Base-by-base conservation (phyloP, 2,113 vertebrate genomes). In the Chionis minor region DNA sequence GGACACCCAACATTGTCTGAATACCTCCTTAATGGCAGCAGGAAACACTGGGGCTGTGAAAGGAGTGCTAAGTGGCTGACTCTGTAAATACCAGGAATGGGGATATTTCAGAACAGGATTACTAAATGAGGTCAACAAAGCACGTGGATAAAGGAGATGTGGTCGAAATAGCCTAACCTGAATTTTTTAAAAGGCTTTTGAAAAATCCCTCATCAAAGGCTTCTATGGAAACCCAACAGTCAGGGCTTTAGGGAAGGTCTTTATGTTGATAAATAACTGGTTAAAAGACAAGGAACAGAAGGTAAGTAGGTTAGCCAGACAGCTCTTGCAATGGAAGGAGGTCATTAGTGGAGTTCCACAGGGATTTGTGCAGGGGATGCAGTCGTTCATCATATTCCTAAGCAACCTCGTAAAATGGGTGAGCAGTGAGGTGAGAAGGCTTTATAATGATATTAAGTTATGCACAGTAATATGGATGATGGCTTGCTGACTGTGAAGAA, bases 201-300 rank as follows among this genome's bases (percentile, higher is more conserved):
- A 97, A 95, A 95, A 96, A 92, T 87, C 65, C 38, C 30, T 84
- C 19, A 9, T 89, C 84, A 92, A 90, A 92, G n/a, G 78, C 93
- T 92, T 96, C 86, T 92, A 84, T 69, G 78, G 91, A 95, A 96
- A 96, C 63, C n/a, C 83, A 92, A 63, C 26, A 74, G 40, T 78
- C 47, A 72, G 73, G 90, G 84, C 73, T 87, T 96, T 81, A 92
- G 77, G 67, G 71, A 95, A 95, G 51, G 87, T 81, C 66, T 95
- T 96, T 96, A 92, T 89, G 56, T 81, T 96, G 93, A 97, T 87
- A 92, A 96, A 97, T 95, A 95, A 94, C 84, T 63, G 84, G 88
- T 91, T 89, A 92, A 91, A 91, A 92, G 84, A 91, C 81, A 89
- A 63, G n/a, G 40, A 96, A 95, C 94, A 92, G 89, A 95, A 96